Percentiles rank a stretch among this genome's conserved stretches.
These are phyloP conservation scores for Tromatobia lineatoria DNA, from an alignment of 2,888 invertebrate genomes.

Conservation along the genomic window DNA sequence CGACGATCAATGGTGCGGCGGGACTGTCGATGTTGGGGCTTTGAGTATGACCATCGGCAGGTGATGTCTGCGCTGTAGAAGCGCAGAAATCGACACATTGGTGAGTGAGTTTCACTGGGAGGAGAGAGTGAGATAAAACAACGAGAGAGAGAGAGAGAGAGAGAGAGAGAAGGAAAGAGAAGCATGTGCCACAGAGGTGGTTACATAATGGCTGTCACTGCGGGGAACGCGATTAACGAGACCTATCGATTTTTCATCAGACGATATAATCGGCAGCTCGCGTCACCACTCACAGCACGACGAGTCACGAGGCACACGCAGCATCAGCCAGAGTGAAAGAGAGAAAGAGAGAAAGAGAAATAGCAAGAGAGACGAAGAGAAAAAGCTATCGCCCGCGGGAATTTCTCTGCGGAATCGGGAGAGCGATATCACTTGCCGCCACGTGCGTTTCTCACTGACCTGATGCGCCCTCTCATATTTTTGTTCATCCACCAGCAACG, in stretches of 20 bases:
- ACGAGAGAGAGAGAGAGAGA: neutral
- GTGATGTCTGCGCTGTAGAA: constrained; percentile 22
- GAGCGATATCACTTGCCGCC: constrained; percentile 26
- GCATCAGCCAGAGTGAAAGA: neutral
- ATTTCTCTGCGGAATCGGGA: constrained; percentile 21
- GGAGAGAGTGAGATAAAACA: constrained; percentile 35
- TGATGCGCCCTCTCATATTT: constrained; percentile 3
- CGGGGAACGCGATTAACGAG: constrained; percentile 74
- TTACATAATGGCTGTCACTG: constrained; percentile 74
- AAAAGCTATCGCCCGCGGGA: constrained; percentile 9
- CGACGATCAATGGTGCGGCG: constrained; percentile 24
- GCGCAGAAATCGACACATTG: constrained; percentile 60
- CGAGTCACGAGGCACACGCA: constrained; percentile 61
- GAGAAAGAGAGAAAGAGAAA: neutral
- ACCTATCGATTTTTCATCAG: constrained; percentile 77
- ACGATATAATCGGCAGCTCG: constrained; percentile 65
- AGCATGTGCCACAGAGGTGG: constrained; percentile 61
- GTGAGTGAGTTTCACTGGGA: constrained; percentile 40
- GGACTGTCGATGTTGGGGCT: constrained; percentile 31
- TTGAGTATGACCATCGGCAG: constrained; percentile 52
- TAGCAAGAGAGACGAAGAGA: neutral
- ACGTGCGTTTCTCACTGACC: constrained; percentile 30
- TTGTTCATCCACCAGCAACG: constrained; percentile 4
- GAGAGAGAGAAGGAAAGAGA: neutral
- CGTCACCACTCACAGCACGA: constrained; percentile 53